These are phyloP conservation scores for Limnodromus scolopaceus DNA, from an alignment of 2,797 vertebrate species.

Conservation along the genomic window DNA sequence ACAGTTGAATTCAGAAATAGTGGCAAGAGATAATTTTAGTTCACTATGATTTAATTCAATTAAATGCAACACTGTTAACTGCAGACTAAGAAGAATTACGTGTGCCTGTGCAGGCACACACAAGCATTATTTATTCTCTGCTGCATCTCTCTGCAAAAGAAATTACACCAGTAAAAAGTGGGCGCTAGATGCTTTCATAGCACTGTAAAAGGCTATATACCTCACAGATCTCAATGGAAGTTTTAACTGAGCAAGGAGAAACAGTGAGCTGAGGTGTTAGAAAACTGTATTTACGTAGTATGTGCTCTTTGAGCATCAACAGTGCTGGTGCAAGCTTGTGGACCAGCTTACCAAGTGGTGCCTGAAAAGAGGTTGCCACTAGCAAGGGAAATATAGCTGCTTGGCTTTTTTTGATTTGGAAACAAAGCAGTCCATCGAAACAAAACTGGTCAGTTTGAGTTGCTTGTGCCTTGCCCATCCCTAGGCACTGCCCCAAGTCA, in stretches of 20 bases:
- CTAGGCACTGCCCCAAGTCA: not conserved
- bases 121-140: conserved; percentile 46
- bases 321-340: not conserved
- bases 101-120: not conserved
- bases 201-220: not conserved
- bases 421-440: not conserved
- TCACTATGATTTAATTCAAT: conserved; percentile 73
- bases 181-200: not conserved
- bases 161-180: not conserved
- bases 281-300: not conserved
- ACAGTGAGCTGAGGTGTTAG: not conserved
- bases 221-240: not conserved
- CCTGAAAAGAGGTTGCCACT: not conserved
- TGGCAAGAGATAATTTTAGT: conserved; percentile 67
- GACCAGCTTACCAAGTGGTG: not conserved
- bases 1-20: conserved; percentile 58
- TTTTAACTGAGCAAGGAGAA: not conserved
- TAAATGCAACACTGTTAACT: conserved; percentile 59
- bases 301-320: not conserved
- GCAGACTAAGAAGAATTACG: conserved; percentile 50
- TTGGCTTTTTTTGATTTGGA: not conserved
- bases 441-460: not conserved
- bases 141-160: not conserved
- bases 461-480: not conserved
- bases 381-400: not conserved